phyloP scores from a whole-genome alignment of 2,888 invertebrate genomes.

The Xanthorhoe spadicearia region DNA sequence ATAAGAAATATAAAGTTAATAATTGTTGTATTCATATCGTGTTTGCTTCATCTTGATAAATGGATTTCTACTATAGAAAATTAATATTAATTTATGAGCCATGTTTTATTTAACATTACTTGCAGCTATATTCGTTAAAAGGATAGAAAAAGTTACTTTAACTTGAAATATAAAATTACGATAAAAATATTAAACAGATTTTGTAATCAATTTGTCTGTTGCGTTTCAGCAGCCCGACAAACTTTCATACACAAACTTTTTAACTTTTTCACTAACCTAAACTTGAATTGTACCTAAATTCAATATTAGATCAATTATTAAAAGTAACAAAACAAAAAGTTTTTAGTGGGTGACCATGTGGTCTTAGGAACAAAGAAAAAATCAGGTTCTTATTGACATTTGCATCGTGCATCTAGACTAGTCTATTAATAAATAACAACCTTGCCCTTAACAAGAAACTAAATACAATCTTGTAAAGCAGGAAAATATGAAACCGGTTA shows the following conservation, averaged over 20 bases:
- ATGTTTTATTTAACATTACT: neutral
- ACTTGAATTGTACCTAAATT: too few species aligned
- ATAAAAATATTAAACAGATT: too few species aligned
- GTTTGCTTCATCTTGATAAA: conserved; percentile 27
- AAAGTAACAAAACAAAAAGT: neutral
- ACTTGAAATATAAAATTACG: too few species aligned
- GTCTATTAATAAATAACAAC: neutral
- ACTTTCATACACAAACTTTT: too few species aligned
- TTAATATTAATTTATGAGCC: conserved; percentile 7
- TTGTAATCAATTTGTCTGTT: too few species aligned
- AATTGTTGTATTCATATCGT: conserved; percentile 7
- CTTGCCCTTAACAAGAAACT: neutral
- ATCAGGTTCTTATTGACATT: neutral
- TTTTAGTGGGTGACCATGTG: neutral
- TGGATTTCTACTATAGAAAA: neutral
- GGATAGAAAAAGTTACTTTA: neutral
- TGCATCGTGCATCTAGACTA: neutral
- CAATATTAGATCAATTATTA: neutral
- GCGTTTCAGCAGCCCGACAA: too few species aligned
- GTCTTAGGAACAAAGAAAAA: neutral
- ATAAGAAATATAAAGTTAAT: neutral
- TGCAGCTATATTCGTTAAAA: neutral
- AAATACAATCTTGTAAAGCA: neutral
- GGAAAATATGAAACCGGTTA: conserved; percentile 1
- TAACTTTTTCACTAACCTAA: too few species aligned